Conservation (phyloP, 2,797 vertebrate genomes). For the Peromyscus melanophrys region DNA sequence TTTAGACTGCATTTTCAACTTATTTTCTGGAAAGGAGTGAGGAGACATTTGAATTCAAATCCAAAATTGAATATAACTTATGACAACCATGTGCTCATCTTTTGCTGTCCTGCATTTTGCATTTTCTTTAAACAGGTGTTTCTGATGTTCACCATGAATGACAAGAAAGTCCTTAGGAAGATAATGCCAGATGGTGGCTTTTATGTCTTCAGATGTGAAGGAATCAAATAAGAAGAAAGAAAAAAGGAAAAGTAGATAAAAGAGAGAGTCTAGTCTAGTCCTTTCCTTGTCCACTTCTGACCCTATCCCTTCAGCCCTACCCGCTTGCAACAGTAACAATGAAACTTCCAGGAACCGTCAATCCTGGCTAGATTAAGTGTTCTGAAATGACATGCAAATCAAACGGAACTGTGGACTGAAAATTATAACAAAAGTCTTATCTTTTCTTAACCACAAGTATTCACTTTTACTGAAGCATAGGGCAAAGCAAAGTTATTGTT, state of each 20-base stretch:
- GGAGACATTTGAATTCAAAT: conserved; percentile 50
- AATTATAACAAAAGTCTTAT: conserved; percentile 51
- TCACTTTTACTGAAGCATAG: conserved; percentile 60
- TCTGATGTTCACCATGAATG: conserved; percentile 48
- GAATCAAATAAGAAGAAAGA: conserved; percentile 61
- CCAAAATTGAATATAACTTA: conserved; percentile 43
- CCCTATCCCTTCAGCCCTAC: not conserved
- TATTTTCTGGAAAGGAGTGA: conserved; percentile 16
- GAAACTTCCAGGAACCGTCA: conserved; percentile 45
- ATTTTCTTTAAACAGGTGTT: conserved; percentile 62
- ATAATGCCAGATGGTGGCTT: conserved; percentile 41
- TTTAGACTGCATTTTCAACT: conserved; percentile 12
- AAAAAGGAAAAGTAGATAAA: conserved; percentile 50
- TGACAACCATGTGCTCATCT: not conserved
- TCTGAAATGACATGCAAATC: conserved; percentile 49
- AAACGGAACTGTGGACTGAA: conserved; percentile 51
- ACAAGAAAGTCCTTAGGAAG: conserved; percentile 45
- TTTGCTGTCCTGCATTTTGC: conserved; percentile 24
- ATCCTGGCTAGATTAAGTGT: conserved; percentile 29
- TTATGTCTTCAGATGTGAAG: conserved; percentile 47
- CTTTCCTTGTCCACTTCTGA: not conserved
- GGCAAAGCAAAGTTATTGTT: conserved; percentile 56
- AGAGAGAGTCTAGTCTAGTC: not conserved
- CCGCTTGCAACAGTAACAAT: conserved; percentile 3
- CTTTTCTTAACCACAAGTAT: conserved; percentile 27